Percentiles rank a stretch among this genome's conserved stretches.
phyloP scores from a whole-genome alignment of 2,113 vertebrate species.

The Chionomys nivalis region DNA sequence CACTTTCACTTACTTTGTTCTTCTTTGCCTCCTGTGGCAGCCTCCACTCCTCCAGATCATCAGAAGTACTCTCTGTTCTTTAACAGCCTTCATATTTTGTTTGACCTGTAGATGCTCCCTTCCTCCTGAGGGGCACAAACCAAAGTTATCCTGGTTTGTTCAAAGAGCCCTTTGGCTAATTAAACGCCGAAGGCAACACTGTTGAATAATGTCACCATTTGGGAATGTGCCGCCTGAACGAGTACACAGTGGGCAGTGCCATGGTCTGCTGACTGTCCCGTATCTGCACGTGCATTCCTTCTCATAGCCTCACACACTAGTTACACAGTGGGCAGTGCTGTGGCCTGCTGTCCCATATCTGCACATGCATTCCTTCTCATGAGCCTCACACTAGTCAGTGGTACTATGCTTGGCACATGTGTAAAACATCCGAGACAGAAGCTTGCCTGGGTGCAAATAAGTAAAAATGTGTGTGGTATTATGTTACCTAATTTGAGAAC shows the following conservation, averaged over 20 bases:
- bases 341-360: neutral
- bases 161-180: neutral
- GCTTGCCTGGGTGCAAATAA: neutral
- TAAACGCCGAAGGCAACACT: neutral
- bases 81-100: neutral
- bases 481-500: neutral
- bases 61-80: neutral
- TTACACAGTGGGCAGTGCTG: neutral
- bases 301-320: rapidly evolving
- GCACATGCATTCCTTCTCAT: rapidly evolving
- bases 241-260: neutral
- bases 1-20: neutral
- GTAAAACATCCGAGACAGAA: neutral
- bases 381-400: rapidly evolving
- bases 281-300: rapidly evolving
- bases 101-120: neutral
- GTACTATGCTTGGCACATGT: neutral
- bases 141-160: neutral
- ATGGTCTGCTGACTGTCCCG: neutral
- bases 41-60: neutral
- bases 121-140: neutral
- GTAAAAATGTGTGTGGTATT: neutral
- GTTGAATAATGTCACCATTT: neutral
- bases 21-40: neutral
- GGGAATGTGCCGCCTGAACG: neutral